Conservation (phyloP, 2,113 vertebrate species). For the Sardina pilchardus region DNA sequence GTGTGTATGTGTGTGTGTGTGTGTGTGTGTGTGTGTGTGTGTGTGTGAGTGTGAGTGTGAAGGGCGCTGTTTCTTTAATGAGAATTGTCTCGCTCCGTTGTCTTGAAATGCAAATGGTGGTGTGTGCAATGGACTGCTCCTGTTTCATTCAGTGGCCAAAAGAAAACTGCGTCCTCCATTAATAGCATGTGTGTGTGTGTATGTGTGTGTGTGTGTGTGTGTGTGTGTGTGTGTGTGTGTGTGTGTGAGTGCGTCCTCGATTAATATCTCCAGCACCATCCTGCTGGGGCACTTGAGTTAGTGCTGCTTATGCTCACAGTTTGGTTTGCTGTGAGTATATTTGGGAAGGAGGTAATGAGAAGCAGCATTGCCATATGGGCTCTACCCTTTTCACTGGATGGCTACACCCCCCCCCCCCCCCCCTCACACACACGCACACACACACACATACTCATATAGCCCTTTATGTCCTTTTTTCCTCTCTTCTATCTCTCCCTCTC, state of each 20-base stretch:
- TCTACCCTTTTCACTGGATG: neutral
- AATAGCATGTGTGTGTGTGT: too few relatives aligned
- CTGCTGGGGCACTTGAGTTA: neutral
- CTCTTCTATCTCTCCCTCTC: neutral
- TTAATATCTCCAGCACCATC: neutral
- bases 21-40: neutral
- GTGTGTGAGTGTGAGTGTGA: neutral
- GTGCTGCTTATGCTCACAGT: neutral
- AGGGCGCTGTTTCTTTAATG: conserved; percentile 12
- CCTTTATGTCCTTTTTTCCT: neutral
- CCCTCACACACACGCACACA: neutral
- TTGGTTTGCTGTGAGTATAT: neutral
- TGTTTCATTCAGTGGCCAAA: neutral
- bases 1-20: neutral
- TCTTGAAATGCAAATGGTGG: conserved; percentile 14
- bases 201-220: too few relatives aligned
- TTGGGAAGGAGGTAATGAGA: conserved; percentile 2
- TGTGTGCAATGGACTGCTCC: neutral
- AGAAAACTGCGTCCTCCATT: neutral
- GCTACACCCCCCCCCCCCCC: neutral
- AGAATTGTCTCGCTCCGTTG: conserved; percentile 11
- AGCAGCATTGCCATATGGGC: conserved; percentile 1
- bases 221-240: too few relatives aligned
- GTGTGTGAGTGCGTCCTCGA: neutral
- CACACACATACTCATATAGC: too few relatives aligned